These are phyloP conservation scores for Sminthopsis crassicaudata DNA, from an alignment of 2,113 vertebrate species.

Conservation along the genomic window DNA sequence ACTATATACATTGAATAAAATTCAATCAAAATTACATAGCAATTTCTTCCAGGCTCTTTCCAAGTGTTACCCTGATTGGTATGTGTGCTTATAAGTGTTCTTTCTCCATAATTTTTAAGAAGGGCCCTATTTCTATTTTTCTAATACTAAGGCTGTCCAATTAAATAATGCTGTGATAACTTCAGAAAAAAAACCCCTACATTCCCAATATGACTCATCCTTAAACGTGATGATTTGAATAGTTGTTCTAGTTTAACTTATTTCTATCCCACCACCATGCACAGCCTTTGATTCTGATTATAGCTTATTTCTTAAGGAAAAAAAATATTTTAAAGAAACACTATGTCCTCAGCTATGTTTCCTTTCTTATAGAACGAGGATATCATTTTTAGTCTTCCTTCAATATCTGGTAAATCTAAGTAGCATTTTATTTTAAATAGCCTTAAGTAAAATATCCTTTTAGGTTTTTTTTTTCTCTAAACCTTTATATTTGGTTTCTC, in stretches of 20 bases:
- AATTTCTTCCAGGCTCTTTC: constrained; percentile 16
- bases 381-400: constrained; percentile 42
- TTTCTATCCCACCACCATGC: background rate
- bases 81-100: constrained; percentile 4
- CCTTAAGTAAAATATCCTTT: constrained; percentile 47
- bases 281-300: background rate
- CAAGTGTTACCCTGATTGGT: background rate
- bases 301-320: background rate
- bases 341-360: background rate
- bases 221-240: background rate
- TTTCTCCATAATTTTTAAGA: background rate
- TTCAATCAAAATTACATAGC: constrained; percentile 15
- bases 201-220: constrained; percentile 3
- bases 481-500: constrained; percentile 5
- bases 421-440: constrained; percentile 30
- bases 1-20: constrained; percentile 14
- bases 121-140: constrained; percentile 36
- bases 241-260: constrained; percentile 9
- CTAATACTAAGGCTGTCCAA: constrained; percentile 12
- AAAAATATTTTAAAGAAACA: background rate
- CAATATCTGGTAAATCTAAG: constrained; percentile 44
- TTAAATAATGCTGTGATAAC: constrained; percentile 24
- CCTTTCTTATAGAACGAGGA: constrained; percentile 17
- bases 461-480: constrained; percentile 29
- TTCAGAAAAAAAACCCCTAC: constrained; percentile 14